These are phyloP conservation scores for Odontomyia ornata DNA, from an alignment of 2,888 invertebrate genomes.

Conservation along the genomic window DNA sequence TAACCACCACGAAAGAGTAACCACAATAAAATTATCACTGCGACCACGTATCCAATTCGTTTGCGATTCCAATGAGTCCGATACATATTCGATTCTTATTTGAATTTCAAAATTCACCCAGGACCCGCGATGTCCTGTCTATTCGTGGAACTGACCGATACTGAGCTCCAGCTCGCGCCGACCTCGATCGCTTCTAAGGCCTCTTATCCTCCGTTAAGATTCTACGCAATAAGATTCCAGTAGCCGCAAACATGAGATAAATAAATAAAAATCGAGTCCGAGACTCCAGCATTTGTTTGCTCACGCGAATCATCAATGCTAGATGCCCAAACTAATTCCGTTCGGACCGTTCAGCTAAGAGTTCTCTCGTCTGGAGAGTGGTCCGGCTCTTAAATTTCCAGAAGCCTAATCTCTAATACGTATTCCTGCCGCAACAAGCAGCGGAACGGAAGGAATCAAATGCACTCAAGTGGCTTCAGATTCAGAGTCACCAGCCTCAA, in stretches of 20 bases:
- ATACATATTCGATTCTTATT: constrained; percentile 40
- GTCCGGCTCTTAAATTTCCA: neutral
- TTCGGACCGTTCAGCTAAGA: neutral
- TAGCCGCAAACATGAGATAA: neutral
- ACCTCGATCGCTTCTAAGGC: neutral
- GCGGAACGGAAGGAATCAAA: too few relatives aligned
- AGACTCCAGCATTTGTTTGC: neutral
- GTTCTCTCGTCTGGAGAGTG: neutral
- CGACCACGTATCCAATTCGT: constrained; percentile 46
- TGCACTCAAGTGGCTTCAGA: too few relatives aligned
- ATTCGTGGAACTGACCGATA: neutral
- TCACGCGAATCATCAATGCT: too few relatives aligned
- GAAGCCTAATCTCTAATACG: too few relatives aligned
- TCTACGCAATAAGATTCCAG: neutral
- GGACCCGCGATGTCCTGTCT: neutral
- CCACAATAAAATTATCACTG: constrained; percentile 57
- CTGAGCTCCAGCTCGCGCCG: neutral
- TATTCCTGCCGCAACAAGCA: too few relatives aligned
- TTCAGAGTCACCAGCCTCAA: too few relatives aligned
- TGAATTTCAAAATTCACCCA: constrained; percentile 3
- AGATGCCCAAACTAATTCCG: neutral
- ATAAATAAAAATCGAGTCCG: neutral
- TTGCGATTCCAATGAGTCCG: constrained; percentile 47
- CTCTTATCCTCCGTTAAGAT: neutral
- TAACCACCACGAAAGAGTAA: constrained; percentile 58